phyloP scores from a whole-genome alignment of 1,140 invertebrate species.

The Melanaphis sacchari region DNA sequence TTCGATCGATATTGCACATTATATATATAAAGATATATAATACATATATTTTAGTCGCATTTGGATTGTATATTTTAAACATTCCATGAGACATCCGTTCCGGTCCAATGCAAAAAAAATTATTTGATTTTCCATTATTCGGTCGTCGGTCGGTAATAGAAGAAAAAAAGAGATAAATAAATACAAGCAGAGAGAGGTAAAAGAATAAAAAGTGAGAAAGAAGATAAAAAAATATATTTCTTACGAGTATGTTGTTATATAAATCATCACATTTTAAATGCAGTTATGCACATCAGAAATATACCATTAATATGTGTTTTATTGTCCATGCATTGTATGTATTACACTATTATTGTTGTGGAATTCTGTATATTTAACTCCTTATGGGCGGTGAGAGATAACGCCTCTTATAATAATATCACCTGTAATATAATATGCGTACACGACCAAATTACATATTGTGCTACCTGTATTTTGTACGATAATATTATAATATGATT shows the following conservation, averaged over 20 bases:
- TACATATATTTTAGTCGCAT: not conserved
- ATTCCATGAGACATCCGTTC: not conserved
- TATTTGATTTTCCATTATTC: not conserved
- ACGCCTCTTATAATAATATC: not conserved
- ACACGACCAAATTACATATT: not conserved
- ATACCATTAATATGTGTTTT: not conserved
- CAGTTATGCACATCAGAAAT: no score
- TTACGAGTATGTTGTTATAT: not conserved
- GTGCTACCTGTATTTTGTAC: not conserved
- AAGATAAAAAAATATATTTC: not conserved
- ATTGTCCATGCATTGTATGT: not conserved
- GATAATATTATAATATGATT: conserved; percentile 10
- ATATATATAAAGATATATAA: not conserved
- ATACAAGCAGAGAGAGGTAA: not conserved
- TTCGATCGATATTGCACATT: not conserved
- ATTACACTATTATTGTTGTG: not conserved
- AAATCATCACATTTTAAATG: not conserved
- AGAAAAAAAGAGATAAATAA: not conserved
- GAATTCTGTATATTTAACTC: not conserved
- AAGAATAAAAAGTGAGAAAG: not conserved
- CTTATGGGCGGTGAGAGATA: not conserved
- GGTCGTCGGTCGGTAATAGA: not conserved
- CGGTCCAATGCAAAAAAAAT: not conserved
- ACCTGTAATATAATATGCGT: not conserved
- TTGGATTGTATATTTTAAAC: not conserved